Evolutionary conservation across 2,888 invertebrate species (phyloP), one percentile per base, ranked within the genome.

Genomic region (Seladonia tumulorum): DNA sequence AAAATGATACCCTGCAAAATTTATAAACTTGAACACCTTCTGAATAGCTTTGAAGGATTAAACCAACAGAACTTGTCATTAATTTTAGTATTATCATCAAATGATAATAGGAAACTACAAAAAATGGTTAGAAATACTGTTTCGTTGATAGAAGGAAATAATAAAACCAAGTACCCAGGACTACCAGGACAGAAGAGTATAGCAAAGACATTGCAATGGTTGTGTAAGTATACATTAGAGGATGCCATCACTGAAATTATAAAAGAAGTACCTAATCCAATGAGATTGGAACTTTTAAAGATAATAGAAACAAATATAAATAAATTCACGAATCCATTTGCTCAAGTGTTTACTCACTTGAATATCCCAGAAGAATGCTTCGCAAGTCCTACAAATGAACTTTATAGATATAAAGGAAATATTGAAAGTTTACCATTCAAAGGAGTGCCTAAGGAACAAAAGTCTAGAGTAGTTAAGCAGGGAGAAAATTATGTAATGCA

Each of bases 201-300:
- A 0, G 98, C 98, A 92, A 95, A 95, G 2, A 95, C 98, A 10
- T 96, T 99, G 10, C 96, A 96, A 82, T 99, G 98, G 98, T 93
- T 99, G 2, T 96, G 96, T 90, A 96, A 97, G 91, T 97, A 97
- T 94, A 97, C 96, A 0, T 95, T 97, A 45, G 97, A 97, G 29
- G 96, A 97, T 2, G 98, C 98, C 0, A 95, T 98, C 22, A 93
- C 95, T 16, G 97, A 97, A 94, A 96, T 98, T 88, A 92, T 98
- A 45, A 96, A 96, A 0, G 95, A 96, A 86, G 94, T 97, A 73
- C 97, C 96, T 90, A 96, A 96, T 91, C 94, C 94, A 3, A 95
- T 96, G 73, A 96, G 97, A 53, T 93, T 95, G 49, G 95, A 94
- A 79, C 95, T 97, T n/a, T 94, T 96, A 74, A 92, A 93, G 1